These are phyloP conservation scores for Sebastes trivittatus DNA, from an alignment of 2,797 vertebrate species.

Conservation along the genomic window DNA sequence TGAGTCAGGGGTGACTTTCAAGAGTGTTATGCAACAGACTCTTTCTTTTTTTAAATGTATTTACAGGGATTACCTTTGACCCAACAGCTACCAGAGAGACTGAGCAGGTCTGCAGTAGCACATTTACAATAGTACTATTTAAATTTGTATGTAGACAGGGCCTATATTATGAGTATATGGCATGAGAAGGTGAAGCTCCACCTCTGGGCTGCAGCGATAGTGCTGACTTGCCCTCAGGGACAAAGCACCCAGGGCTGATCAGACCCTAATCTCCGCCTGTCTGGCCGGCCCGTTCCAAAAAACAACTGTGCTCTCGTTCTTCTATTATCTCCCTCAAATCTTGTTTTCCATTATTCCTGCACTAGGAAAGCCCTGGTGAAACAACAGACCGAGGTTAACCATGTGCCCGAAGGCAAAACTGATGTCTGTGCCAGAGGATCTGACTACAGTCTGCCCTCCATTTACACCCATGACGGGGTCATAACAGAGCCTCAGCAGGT, in stretches of 20 bases:
- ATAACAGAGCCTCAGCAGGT: constrained; percentile 60
- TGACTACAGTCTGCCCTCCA: constrained; percentile 42
- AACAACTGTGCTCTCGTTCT: constrained; percentile 44
- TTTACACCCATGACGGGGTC: constrained; percentile 65
- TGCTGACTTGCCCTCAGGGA: constrained; percentile 48
- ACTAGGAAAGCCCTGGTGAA: constrained; percentile 56
- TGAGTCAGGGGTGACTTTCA: neutral
- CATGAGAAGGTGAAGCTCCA: neutral
- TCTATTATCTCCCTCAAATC: constrained; percentile 63
- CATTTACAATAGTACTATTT: neutral
- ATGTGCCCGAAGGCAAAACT: constrained; percentile 60
- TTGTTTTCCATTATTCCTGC: constrained; percentile 66
- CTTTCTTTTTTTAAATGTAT: neutral
- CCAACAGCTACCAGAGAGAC: neutral
- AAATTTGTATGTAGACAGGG: neutral
- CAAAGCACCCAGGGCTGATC: constrained; percentile 28
- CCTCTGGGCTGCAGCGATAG: constrained; percentile 14
- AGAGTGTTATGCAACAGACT: neutral
- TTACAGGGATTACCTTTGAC: neutral
- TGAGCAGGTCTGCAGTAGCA: neutral
- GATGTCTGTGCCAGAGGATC: constrained; percentile 62
- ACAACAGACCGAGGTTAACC: constrained; percentile 62
- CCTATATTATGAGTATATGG: neutral
- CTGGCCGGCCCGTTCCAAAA: constrained; percentile 48
- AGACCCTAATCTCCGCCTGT: constrained; percentile 49